Conservation (phyloP, 30 jellyfish, hydroid and myxozoan species). For the Aurelia aurita region DNA sequence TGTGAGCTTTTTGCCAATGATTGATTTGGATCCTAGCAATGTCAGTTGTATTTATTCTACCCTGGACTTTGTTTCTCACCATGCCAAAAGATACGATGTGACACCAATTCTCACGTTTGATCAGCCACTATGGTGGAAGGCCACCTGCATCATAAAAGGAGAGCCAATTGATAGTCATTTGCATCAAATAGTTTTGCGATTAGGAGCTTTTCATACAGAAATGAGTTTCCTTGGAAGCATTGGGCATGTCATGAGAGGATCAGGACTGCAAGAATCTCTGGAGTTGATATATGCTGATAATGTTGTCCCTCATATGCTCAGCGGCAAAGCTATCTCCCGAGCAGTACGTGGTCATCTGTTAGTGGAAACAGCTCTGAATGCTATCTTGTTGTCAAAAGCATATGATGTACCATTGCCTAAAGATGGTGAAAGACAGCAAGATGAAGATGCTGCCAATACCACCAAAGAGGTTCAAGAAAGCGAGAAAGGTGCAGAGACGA, state of each 20-base stretch:
- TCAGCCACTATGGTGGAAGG: slow-evolving; percentile 76
- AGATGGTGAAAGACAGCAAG: slow-evolving; percentile 36
- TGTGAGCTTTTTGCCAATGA: slow-evolving; percentile 28
- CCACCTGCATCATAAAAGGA: slow-evolving; percentile 26
- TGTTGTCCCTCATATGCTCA: slow-evolving; percentile 55
- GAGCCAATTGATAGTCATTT: slow-evolving; percentile 27
- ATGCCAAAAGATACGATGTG: slow-evolving; percentile 42
- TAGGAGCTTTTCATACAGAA: slow-evolving; percentile 56
- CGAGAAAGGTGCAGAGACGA: background rate
- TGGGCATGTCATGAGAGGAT: slow-evolving; percentile 58
- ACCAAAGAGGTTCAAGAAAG: background rate
- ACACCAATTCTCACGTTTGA: slow-evolving; percentile 58
- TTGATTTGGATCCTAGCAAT: slow-evolving; percentile 50
- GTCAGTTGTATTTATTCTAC: slow-evolving; percentile 50
- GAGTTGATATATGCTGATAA: slow-evolving; percentile 47
- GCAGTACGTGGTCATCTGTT: slow-evolving; percentile 66
- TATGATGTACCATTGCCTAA: slow-evolving; percentile 42
- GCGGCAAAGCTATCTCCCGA: slow-evolving; percentile 54
- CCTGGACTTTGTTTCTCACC: slow-evolving; percentile 43
- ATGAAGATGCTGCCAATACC: background rate
- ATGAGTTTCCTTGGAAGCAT: slow-evolving; percentile 60
- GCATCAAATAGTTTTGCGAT: slow-evolving; percentile 28
- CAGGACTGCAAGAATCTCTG: slow-evolving; percentile 54
- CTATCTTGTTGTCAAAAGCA: slow-evolving; percentile 33
- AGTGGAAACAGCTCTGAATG: slow-evolving; percentile 48